Evolutionary conservation across 2,797 vertebrate species (phyloP), one percentile per base, ranked within the genome.

Genomic region (Rhinella marina): DNA sequence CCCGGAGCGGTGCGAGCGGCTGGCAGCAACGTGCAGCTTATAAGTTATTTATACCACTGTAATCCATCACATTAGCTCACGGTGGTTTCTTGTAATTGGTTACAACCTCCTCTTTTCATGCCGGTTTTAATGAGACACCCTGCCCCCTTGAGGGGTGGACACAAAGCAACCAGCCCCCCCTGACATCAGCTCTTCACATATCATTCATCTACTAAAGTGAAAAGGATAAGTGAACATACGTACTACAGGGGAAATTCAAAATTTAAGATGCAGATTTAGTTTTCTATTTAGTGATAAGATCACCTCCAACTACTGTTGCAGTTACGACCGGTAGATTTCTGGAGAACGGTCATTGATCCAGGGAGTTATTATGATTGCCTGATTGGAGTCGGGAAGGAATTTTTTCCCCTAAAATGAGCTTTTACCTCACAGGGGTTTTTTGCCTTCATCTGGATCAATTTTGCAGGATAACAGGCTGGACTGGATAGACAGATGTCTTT

Each of bases 1-100:
- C 21, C 25, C 17, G 7, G 23, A 61, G 6, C 14, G 27, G 62
- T 25, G 52, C 32, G 27, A 62, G 66, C 29, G 66, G 54, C 57
- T 11, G 1, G 13, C 11, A 78, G 84, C 59, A 77, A 78, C 16
- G 66, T 50, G 56, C 48, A 13, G 52, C 29, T 59, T 19, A 68
- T 84, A 21, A 48, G 57, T 78, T 88, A 84, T 81, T 86, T 86
- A 61, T 80, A 86, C 29, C 21, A 50, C 78, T 81, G 50, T 41
- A 86, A 86, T 81, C 77, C 41, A 80, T 81, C 52, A 81, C 64
- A 61, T 86, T 21, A 79, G 56, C 21, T 41, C 54, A 66, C 25
- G 14, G 73, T 27, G 61, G 19, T 41, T 14, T 68, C 57, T 68
- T 48, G 61, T 32, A 76, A 80, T 19, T 32, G 16, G n/a, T 54